These are phyloP conservation scores for Malacoraja senta DNA, from an alignment of 2,797 vertebrate genomes.

Conservation along the genomic window DNA sequence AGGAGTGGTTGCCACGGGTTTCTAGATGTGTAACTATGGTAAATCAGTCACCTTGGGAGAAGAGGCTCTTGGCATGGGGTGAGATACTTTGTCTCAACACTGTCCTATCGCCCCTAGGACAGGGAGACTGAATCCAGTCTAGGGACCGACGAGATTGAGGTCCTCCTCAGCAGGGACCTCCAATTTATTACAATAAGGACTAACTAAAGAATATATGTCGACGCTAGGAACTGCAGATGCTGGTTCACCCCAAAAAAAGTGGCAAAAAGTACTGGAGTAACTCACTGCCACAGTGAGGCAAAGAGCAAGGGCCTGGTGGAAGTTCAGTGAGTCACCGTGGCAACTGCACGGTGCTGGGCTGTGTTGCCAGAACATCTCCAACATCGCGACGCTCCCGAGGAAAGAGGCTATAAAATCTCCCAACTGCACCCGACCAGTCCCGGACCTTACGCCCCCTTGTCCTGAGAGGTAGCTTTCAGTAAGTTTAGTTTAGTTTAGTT, in stretches of 20 bases:
- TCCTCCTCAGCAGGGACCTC: no score
- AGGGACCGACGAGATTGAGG: background rate
- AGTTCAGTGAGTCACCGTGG: background rate
- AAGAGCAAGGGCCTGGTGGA: background rate
- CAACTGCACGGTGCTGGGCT: background rate
- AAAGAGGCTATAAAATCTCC: background rate
- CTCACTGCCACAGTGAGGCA: background rate
- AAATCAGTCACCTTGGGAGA: background rate
- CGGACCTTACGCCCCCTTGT: background rate
- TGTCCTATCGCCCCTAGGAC: background rate
- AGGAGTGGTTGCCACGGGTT: background rate
- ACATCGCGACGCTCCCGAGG: background rate
- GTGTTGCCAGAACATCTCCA: background rate
- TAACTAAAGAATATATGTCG: no score
- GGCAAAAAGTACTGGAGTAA: no score
- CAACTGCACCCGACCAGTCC: background rate
- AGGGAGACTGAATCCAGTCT: background rate
- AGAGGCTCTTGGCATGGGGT: constrained; percentile 3
- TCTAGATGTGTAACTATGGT: background rate
- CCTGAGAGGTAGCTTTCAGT: background rate
- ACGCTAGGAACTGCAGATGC: no score
- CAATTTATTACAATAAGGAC: no score
- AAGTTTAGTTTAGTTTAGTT: no score
- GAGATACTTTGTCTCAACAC: background rate
- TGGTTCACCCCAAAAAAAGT: no score